Evolutionary conservation across 2,113 vertebrate genomes (phyloP).

Genomic region (Brachypodius melanocephalos): DNA sequence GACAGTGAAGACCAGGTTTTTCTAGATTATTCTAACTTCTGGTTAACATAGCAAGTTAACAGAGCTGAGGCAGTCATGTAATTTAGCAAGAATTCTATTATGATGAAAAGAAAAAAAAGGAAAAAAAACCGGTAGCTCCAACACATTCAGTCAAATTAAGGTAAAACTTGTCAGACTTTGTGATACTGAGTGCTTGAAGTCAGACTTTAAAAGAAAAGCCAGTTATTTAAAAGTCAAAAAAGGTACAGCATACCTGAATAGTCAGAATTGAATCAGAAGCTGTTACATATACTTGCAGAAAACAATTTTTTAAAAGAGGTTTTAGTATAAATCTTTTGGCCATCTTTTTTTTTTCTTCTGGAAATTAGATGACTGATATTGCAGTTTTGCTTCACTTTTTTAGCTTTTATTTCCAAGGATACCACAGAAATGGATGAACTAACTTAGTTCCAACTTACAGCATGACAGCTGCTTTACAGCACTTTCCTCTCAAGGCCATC

Average conservation of each 20-base stretch:
- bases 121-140: neutral
- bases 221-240: neutral
- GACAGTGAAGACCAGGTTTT: neutral
- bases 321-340: neutral
- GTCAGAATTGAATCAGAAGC: neutral
- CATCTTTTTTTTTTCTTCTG: fast-evolving
- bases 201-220: neutral
- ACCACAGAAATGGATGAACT: neutral
- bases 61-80: neutral
- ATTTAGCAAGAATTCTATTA: conserved; percentile 1
- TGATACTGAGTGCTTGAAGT: neutral
- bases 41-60: neutral
- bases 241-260: neutral
- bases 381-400: neutral
- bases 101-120: neutral
- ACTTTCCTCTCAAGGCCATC: neutral
- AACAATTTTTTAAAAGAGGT: neutral
- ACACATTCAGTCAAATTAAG: conserved; percentile 28
- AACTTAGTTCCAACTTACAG: neutral
- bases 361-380: neutral
- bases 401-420: neutral
- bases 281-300: neutral
- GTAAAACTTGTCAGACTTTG: neutral
- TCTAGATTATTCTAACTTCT: neutral
- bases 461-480: neutral